phyloP scores from a whole-genome alignment of 2,888 invertebrate genomes.

The Adelognathus sp. region DNA sequence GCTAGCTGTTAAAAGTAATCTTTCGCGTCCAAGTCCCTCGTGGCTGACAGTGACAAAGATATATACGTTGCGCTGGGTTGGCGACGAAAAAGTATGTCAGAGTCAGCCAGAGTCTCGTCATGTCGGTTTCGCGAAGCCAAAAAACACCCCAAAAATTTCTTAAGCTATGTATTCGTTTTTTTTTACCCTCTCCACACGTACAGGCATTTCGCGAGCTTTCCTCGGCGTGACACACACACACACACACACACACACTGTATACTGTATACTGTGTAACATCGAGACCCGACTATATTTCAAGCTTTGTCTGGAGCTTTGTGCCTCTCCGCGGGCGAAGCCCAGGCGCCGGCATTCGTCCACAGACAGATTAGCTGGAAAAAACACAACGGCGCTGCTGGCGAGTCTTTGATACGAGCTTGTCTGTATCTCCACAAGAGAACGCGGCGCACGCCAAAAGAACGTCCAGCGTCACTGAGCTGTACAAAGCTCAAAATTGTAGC shows the following conservation, averaged over 20 bases:
- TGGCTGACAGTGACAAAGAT: neutral
- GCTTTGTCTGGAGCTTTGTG: conserved; percentile 64
- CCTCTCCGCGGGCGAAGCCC: conserved; percentile 55
- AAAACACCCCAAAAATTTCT: conserved; percentile 42
- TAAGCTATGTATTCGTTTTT: conserved; percentile 51
- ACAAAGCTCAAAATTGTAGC: conserved; percentile 53
- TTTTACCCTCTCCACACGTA: no score
- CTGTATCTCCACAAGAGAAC: no score
- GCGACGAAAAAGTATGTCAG: neutral
- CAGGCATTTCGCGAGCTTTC: neutral
- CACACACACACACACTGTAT: neutral
- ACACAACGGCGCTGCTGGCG: conserved; percentile 14
- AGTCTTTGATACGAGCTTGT: conserved; percentile 22
- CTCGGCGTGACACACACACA: neutral
- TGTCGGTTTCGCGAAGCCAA: neutral
- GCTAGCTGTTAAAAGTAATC: neutral
- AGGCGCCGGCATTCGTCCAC: conserved; percentile 53
- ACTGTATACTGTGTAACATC: no score
- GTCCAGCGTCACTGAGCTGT: conserved; percentile 44
- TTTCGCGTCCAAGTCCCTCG: neutral
- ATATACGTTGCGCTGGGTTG: neutral
- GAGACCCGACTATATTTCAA: conserved; percentile 59
- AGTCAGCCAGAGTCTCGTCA: neutral
- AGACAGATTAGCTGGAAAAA: conserved; percentile 63
- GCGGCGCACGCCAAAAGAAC: conserved; percentile 42